A percentile compares a stretch with the other conserved stretches of the same genome.
These are phyloP conservation scores for Clistopyga incitator DNA, from an alignment of 2,888 invertebrate species.

Conservation along the genomic window DNA sequence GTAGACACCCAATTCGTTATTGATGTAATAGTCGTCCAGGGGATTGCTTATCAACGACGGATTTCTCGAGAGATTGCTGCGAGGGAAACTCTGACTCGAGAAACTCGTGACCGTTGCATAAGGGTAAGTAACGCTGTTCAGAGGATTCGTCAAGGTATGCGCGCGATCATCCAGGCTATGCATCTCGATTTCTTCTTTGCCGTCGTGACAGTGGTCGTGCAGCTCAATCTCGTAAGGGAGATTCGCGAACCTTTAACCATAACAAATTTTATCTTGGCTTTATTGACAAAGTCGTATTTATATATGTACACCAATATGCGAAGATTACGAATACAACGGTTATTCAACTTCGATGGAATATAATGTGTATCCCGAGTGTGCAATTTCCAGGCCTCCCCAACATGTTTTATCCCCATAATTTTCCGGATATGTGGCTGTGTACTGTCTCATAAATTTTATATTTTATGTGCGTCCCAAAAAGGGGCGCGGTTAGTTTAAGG, in stretches of 20 bases:
- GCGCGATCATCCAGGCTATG: slow-evolving; percentile 78
- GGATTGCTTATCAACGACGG: slow-evolving; percentile 80
- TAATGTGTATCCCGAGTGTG: too few relatives aligned
- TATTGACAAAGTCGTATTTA: background rate
- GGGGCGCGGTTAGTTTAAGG: too few relatives aligned
- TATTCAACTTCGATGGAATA: too few relatives aligned
- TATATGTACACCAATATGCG: too few relatives aligned
- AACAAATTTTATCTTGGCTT: background rate
- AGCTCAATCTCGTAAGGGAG: slow-evolving; percentile 80
- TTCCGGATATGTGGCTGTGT: too few relatives aligned
- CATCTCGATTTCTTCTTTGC: slow-evolving; percentile 79
- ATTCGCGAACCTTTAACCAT: slow-evolving; percentile 77
- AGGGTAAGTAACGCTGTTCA: slow-evolving; percentile 72
- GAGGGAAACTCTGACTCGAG: slow-evolving; percentile 78
- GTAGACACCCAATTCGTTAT: slow-evolving; percentile 74
- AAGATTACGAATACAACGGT: too few relatives aligned
- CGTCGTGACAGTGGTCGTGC: slow-evolving; percentile 74
- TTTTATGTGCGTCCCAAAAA: too few relatives aligned
- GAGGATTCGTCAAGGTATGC: slow-evolving; percentile 77
- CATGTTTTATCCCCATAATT: too few relatives aligned
- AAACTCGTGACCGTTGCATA: slow-evolving; percentile 76
- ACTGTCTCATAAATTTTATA: too few relatives aligned
- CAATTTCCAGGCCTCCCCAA: too few relatives aligned
- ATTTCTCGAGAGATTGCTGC: slow-evolving; percentile 75
- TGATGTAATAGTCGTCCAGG: slow-evolving; percentile 78